Conservation (phyloP, 2,888 invertebrate species). For the Epinotia nisella region DNA sequence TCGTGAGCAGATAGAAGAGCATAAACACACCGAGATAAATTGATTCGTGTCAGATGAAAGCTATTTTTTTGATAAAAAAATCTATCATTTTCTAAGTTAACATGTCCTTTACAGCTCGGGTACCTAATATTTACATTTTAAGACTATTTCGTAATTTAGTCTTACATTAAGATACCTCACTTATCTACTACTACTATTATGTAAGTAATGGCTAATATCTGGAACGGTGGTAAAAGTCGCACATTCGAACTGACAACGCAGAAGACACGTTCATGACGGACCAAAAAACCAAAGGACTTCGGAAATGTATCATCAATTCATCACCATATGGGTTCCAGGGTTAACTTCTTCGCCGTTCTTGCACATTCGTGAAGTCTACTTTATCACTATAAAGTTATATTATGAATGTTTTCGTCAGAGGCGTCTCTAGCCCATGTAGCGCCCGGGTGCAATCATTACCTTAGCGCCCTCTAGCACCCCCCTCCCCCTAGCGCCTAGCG, state of each 20-base stretch:
- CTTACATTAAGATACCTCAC: background rate
- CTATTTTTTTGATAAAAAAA: background rate
- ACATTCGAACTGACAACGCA: background rate
- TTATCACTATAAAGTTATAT: too few species aligned
- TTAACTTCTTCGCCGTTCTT: too few species aligned
- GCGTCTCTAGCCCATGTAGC: too few species aligned
- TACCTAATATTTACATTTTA: background rate
- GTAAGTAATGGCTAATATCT: background rate
- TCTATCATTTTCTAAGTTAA: slow-evolving; percentile 1
- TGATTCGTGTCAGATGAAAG: background rate
- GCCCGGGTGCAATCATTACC: too few species aligned
- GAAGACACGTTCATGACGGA: background rate
- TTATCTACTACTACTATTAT: background rate
- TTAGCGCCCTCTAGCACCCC: too few species aligned
- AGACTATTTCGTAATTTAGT: background rate
- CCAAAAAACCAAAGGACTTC: background rate
- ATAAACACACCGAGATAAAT: background rate
- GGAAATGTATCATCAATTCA: too few species aligned
- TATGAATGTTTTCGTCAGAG: too few species aligned
- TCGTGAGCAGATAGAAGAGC: background rate
- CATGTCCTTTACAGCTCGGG: background rate
- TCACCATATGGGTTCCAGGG: too few species aligned
- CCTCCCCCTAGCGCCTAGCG: too few species aligned
- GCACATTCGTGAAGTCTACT: too few species aligned
- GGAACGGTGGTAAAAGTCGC: slow-evolving; percentile 5